Percentiles rank a stretch among this genome's conserved stretches.
Evolutionary conservation across 2,888 invertebrate genomes (phyloP).

Genomic region (Sthenelais limicola): DNA sequence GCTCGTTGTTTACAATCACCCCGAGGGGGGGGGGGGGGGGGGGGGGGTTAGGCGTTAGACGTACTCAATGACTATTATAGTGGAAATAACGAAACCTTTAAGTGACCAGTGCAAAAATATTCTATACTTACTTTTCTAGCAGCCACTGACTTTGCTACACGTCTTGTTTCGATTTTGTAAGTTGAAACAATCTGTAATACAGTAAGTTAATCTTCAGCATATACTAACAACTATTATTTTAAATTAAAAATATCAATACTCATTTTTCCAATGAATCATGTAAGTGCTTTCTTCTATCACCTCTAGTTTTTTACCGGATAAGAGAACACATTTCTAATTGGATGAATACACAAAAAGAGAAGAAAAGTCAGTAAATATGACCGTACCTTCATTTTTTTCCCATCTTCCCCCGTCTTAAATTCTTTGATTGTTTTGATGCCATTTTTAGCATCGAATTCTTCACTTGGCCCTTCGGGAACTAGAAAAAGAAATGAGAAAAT

Average conservation of each 20-base stretch:
- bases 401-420: conserved; percentile 91
- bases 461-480: conserved; percentile 54
- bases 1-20: too few relatives aligned
- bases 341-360: too few relatives aligned
- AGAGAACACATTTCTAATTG: too few relatives aligned
- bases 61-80: too few relatives aligned
- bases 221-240: neutral
- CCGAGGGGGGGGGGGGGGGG: too few relatives aligned
- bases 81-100: too few relatives aligned
- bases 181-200: conserved; percentile 76
- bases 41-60: too few relatives aligned
- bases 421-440: conserved; percentile 93
- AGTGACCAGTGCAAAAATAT: too few relatives aligned
- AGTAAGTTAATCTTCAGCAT: neutral
- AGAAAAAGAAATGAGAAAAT: too few relatives aligned
- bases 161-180: conserved; percentile 92
- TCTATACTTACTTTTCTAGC: conserved; percentile 79
- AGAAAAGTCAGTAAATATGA: neutral
- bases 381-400: conserved; percentile 83
- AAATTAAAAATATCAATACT: neutral
- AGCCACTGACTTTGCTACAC: conserved; percentile 86
- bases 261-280: neutral
- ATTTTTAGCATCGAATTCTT: conserved; percentile 79
- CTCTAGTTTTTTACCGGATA: too few relatives aligned
- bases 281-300: too few relatives aligned